Evolutionary conservation across 2,888 invertebrate genomes (phyloP), one percentile per base, ranked within the genome.

Genomic region (Hartigia nigra): DNA sequence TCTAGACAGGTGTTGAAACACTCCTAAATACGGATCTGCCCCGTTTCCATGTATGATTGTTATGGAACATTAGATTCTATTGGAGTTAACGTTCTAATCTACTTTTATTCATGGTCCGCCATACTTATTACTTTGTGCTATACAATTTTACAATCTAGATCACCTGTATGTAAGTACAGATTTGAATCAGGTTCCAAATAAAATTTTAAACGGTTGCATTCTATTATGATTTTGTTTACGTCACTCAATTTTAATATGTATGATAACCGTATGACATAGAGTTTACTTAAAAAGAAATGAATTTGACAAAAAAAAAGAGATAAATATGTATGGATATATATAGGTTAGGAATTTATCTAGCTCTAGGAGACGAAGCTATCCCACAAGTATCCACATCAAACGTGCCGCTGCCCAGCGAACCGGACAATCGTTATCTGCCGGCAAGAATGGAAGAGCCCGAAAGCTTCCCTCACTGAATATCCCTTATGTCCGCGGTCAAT

Each of bases 381-480:
- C 23, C 55, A 55, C 55, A 55, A 55, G 55, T 55, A 55, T 55
- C 55, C 76, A 86, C 85, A 88, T 90, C 85, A 89, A 90, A 90
- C 83, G 82, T 12, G 83, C 89, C 89, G 89, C 87, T 78, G 74
- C 81, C 78, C 84, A 80, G 78, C 86, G 86, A 81, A 85, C 84
- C 87, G 87, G 84, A 86, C 86, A 90, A 90, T 90, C 89, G 88
- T 88, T 90, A 90, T 90, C 90, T 90, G 80, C 80, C 79, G 80
- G 81, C 81, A 80, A 80, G 55, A 74, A 81, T 74, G 75, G 78
- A 76, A 76, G 32, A 76, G 77, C 82, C 84, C 76, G 70, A 74
- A 74, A 77, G 81, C 76, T 83, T 80, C 80, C 55, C 35, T 70
- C 55, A 55, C 55, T 34, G 74, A 77, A 70, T 80, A 77, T 79